Percentiles rank a stretch among this genome's conserved stretches.
Conservation (phyloP, 2,888 invertebrate species). For the Drosophila atripex region DNA sequence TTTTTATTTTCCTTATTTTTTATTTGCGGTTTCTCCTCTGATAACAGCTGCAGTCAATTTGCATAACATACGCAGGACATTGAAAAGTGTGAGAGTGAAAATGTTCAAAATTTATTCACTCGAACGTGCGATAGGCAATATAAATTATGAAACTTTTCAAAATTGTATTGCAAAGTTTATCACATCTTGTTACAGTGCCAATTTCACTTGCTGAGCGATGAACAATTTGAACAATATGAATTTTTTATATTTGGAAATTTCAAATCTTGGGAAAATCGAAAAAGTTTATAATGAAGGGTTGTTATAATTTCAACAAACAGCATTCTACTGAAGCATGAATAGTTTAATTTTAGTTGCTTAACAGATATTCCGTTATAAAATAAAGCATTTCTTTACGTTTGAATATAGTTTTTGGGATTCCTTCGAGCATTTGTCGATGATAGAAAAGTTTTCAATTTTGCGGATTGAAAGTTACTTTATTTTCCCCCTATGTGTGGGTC, state of each 20-base stretch:
- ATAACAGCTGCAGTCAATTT: conserved; percentile 76
- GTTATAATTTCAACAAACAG: neutral
- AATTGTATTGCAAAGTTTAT: conserved; percentile 59
- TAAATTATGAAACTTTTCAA: conserved; percentile 71
- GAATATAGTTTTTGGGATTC: conserved; percentile 33
- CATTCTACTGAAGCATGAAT: neutral
- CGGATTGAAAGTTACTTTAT: conserved; percentile 11
- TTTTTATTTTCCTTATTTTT: conserved; percentile 45
- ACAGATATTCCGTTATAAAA: neutral
- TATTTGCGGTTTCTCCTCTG: conserved; percentile 40
- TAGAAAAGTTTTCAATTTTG: conserved; percentile 67
- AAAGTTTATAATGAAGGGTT: conserved; percentile 36
- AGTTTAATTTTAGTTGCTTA: neutral
- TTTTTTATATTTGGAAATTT: conserved; percentile 10
- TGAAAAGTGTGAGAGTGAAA: conserved; percentile 49
- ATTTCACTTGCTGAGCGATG: conserved; percentile 13
- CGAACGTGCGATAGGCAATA: conserved; percentile 53
- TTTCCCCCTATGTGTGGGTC: conserved; percentile 42
- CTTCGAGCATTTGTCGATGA: conserved; percentile 64
- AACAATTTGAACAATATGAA: neutral
- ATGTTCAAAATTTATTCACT: conserved; percentile 63
- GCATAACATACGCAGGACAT: conserved; percentile 54
- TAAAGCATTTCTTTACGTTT: conserved; percentile 27
- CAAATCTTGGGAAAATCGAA: conserved; percentile 1
- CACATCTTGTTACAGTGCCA: conserved; percentile 51